Conservation (phyloP, 2,888 invertebrate genomes). For the Ochropacha duplaris region DNA sequence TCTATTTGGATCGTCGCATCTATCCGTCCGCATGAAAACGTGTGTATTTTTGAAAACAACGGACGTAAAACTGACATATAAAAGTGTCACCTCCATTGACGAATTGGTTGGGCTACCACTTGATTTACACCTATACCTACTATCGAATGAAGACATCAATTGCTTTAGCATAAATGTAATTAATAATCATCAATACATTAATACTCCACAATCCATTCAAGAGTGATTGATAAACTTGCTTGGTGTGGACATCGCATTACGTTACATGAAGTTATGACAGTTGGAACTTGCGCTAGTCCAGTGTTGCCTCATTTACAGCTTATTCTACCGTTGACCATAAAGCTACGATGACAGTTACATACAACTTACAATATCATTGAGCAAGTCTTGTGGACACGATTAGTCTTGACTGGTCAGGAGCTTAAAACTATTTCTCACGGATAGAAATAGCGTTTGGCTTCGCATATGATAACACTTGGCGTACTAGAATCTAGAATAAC, state of each 20-base stretch:
- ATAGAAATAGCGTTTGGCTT: background rate
- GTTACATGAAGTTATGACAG: conserved; percentile 6
- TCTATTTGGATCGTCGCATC: too few species aligned
- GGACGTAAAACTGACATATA: too few species aligned
- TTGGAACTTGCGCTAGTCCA: conserved; percentile 2
- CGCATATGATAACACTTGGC: too few species aligned
- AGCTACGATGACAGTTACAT: background rate
- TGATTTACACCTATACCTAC: background rate
- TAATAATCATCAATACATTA: background rate
- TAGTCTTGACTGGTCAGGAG: background rate
- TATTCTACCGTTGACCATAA: background rate
- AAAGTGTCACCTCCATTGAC: too few species aligned
- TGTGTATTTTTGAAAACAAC: too few species aligned
- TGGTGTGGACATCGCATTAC: background rate
- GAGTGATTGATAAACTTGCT: conserved; percentile 5
- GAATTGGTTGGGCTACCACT: background rate
- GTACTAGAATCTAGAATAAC: too few species aligned
- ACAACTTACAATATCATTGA: background rate
- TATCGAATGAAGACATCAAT: background rate
- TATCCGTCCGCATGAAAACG: too few species aligned
- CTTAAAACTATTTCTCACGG: background rate
- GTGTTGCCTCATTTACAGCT: background rate
- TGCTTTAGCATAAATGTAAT: background rate
- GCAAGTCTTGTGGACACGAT: background rate
- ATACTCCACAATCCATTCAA: background rate